Conservation (phyloP, 2,888 invertebrate species). For the Glyphotaelius pellucidus region DNA sequence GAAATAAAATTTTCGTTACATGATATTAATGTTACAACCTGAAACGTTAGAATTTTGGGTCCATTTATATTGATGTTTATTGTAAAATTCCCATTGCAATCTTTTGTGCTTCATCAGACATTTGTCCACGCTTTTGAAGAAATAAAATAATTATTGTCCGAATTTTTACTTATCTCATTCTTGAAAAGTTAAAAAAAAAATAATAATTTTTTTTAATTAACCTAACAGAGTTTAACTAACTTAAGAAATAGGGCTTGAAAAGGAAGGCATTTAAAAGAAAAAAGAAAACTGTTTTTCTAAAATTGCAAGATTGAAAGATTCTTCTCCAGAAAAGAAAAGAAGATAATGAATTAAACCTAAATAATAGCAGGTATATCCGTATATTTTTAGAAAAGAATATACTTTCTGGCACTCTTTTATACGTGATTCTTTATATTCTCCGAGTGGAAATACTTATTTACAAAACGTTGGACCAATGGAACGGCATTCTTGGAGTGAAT, state of each 20-base stretch:
- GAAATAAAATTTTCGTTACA: too few species aligned
- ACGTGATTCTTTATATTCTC: neutral
- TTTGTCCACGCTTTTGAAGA: too few species aligned
- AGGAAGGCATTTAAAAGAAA: neutral
- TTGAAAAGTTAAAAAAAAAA: too few species aligned
- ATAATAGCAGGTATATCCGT: neutral
- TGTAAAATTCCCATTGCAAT: neutral
- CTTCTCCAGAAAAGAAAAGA: neutral
- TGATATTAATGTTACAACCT: too few species aligned
- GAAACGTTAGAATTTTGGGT: too few species aligned
- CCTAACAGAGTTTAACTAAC: neutral
- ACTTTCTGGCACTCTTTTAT: neutral
- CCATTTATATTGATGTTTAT: neutral
- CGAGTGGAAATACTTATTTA: slow-evolving; percentile 47
- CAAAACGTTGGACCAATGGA: slow-evolving; percentile 22
- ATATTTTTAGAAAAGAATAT: neutral
- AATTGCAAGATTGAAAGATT: neutral
- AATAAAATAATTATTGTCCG: too few species aligned
- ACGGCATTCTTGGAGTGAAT: slow-evolving; percentile 38
- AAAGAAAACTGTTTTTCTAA: too few species aligned
- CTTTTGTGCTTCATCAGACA: too few species aligned
- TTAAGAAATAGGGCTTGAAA: neutral
- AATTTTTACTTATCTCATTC: too few species aligned
- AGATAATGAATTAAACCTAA: neutral
- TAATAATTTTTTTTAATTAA: too few species aligned